Percentiles rank a stretch among this genome's conserved stretches.
These are phyloP conservation scores for Numenius phaeopus DNA, from an alignment of 2,797 vertebrate genomes.

Conservation along the genomic window DNA sequence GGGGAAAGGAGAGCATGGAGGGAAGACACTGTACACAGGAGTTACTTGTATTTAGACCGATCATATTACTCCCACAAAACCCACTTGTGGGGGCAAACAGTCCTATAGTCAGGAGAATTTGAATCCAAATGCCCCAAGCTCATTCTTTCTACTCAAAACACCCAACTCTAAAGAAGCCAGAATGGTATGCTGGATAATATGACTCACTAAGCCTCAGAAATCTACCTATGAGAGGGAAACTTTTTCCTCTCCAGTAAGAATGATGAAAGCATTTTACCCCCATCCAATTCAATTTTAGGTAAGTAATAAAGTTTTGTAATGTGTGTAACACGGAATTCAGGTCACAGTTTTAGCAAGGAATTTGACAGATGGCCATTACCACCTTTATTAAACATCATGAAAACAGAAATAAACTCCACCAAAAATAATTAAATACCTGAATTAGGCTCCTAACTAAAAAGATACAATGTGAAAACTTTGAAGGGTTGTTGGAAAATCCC, in stretches of 20 bases:
- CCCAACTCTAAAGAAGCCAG: not conserved
- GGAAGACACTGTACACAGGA: fast-evolving
- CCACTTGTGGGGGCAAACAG: not conserved
- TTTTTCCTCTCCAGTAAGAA: not conserved
- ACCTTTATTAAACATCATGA: not conserved
- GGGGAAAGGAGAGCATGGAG: not conserved
- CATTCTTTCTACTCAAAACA: not conserved
- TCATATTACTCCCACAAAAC: not conserved
- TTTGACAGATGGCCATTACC: not conserved
- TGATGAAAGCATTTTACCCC: not conserved
- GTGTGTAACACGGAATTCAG: not conserved
- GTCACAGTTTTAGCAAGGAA: not conserved
- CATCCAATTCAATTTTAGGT: not conserved
- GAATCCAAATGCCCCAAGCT: not conserved
- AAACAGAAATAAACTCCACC: not conserved
- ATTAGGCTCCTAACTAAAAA: not conserved
- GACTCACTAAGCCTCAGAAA: not conserved
- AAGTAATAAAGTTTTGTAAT: not conserved
- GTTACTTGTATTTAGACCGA: not conserved
- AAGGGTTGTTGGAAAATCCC: not conserved
- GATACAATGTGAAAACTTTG: not conserved
- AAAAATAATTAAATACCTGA: not conserved
- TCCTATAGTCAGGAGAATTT: not conserved
- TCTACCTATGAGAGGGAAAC: not conserved
- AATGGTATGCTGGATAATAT: not conserved